These are phyloP conservation scores for Diplazon laetatorius DNA, from an alignment of 2,888 invertebrate genomes.

Conservation along the genomic window DNA sequence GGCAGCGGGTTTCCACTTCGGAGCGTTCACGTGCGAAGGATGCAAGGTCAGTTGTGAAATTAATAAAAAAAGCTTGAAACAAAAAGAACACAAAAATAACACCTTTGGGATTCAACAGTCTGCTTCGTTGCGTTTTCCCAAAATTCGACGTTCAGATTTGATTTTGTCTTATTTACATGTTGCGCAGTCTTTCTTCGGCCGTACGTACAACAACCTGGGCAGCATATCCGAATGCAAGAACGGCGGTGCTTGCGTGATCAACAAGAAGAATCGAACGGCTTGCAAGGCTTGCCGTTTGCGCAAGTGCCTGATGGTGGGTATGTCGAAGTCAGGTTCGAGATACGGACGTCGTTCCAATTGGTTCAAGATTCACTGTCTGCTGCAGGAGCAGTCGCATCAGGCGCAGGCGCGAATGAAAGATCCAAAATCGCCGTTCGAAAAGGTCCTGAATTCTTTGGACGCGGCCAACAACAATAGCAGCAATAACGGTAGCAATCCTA, in stretches of 20 bases:
- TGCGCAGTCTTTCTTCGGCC: constrained; percentile 95
- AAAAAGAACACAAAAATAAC: background rate
- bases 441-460: constrained; percentile 77
- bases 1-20: constrained; percentile 81
- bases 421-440: constrained; percentile 76
- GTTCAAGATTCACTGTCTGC: constrained; percentile 93
- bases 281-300: constrained; percentile 95
- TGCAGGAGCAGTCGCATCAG: constrained; percentile 84
- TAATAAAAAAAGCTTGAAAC: background rate
- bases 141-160: constrained; percentile 3
- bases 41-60: constrained; percentile 76
- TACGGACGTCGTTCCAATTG: constrained; percentile 95
- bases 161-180: constrained; percentile 53
- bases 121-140: too few species aligned
- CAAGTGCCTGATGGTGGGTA: constrained; percentile 94
- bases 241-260: constrained; percentile 94
- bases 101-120: background rate
- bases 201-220: constrained; percentile 94
- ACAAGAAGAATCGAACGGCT: constrained; percentile 95
- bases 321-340: constrained; percentile 95
- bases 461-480: constrained; percentile 76
- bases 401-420: constrained; percentile 76
- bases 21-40: constrained; percentile 80
- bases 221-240: constrained; percentile 97
- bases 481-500: constrained; percentile 63